phyloP scores from a whole-genome alignment of 2,888 invertebrate genomes.

The Diplazon laetatorius region DNA sequence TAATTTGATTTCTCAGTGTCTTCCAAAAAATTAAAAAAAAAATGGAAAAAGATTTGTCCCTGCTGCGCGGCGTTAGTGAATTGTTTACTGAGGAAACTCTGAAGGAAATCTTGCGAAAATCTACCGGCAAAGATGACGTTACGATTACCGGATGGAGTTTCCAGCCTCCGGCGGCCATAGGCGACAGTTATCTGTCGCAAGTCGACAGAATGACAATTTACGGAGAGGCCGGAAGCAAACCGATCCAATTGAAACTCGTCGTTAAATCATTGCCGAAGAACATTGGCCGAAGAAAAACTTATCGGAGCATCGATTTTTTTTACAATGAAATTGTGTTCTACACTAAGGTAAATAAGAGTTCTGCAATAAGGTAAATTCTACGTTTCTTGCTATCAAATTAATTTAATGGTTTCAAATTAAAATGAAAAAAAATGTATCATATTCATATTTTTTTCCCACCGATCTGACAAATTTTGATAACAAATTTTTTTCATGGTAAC shows the following conservation, averaged over 20 bases:
- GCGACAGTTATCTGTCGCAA: slow-evolving; percentile 88
- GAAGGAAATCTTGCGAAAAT: slow-evolving; percentile 80
- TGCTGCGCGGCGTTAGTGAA: slow-evolving; percentile 70
- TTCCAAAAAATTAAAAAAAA: slow-evolving; percentile 53
- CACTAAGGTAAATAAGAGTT: slow-evolving; percentile 70
- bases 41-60: slow-evolving; percentile 56
- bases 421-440: too few relatives aligned
- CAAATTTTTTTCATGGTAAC: too few relatives aligned
- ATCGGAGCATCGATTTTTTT: slow-evolving; percentile 87
- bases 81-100: slow-evolving; percentile 82
- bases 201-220: slow-evolving; percentile 85
- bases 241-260: slow-evolving; percentile 84
- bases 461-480: too few relatives aligned
- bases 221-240: slow-evolving; percentile 80
- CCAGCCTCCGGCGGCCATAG: slow-evolving; percentile 84
- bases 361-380: neutral
- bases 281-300: slow-evolving; percentile 86
- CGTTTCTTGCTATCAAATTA: too few relatives aligned
- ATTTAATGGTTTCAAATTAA: too few relatives aligned
- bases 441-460: too few relatives aligned
- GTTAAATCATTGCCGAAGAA: slow-evolving; percentile 88
- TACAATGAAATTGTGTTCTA: slow-evolving; percentile 89
- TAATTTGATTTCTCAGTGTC: neutral
- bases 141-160: slow-evolving; percentile 82
- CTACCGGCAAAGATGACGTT: slow-evolving; percentile 75